These are phyloP conservation scores for Equus quagga DNA, from an alignment of 2,113 vertebrate species.

Conservation along the genomic window DNA sequence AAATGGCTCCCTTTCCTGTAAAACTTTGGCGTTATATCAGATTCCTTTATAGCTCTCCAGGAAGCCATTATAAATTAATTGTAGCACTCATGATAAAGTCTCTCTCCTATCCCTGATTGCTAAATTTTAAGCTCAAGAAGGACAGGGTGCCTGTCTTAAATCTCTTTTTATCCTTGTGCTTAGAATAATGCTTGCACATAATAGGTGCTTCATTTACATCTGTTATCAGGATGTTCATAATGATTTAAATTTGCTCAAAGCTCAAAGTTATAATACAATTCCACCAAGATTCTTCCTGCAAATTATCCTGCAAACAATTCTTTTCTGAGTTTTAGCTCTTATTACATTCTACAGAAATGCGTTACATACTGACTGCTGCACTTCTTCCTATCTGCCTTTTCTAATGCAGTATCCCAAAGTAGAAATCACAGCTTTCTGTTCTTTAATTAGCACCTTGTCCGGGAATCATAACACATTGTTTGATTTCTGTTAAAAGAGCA, in stretches of 20 bases:
- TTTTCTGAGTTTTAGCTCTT: conserved; percentile 8
- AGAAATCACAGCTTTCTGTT: conserved; percentile 27
- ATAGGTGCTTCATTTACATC: not conserved
- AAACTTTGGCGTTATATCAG: not conserved
- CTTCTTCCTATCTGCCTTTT: not conserved
- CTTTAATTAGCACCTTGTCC: not conserved
- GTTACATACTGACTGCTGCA: not conserved
- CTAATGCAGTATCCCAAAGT: not conserved
- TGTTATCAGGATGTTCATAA: not conserved
- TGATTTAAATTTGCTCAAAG: not conserved
- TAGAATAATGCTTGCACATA: not conserved
- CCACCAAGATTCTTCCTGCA: not conserved
- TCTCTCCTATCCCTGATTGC: not conserved
- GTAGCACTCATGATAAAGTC: not conserved
- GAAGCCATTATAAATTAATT: not conserved
- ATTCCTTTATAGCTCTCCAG: not conserved
- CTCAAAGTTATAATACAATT: not conserved
- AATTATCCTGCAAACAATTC: not conserved
- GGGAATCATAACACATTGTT: conserved; percentile 43
- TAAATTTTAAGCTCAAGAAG: not conserved
- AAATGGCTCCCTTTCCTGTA: not conserved
- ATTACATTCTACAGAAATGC: not conserved
- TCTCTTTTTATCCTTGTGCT: not conserved
- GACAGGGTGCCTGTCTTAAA: not conserved
- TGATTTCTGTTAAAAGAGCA: conserved; percentile 37